Conservation (phyloP, 2,888 invertebrate species). For the Oligia strigilis region DNA sequence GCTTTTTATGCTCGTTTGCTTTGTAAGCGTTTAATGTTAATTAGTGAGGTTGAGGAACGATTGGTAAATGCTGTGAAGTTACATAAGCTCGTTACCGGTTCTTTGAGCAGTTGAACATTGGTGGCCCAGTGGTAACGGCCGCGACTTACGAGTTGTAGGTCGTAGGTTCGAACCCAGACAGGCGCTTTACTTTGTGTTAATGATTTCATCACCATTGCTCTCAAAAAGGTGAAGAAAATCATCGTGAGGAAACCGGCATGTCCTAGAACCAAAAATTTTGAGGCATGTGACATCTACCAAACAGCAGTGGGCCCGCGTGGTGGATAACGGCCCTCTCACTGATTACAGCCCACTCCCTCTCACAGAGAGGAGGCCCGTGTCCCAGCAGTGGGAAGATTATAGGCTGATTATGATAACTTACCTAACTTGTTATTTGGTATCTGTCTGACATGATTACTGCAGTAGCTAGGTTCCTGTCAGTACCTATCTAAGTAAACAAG, state of each 20-base stretch:
- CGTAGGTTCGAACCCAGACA: neutral
- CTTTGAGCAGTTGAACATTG: neutral
- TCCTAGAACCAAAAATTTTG: neutral
- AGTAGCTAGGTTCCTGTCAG: neutral
- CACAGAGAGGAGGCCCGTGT: no score
- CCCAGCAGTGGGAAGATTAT: no score
- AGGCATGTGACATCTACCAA: neutral
- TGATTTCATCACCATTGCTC: no score
- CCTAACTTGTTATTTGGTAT: neutral
- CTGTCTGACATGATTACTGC: neutral
- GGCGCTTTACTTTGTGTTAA: neutral
- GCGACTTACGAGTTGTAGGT: neutral
- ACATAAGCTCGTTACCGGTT: neutral
- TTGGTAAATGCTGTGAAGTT: constrained; percentile 9
- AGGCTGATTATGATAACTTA: neutral
- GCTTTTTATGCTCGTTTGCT: constrained; percentile 38
- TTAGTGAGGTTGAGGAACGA: constrained; percentile 10
- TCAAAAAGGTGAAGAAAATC: neutral
- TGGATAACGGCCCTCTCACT: neutral
- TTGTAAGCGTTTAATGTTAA: constrained; percentile 36
- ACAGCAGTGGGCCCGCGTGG: no score
- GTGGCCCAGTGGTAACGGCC: neutral
- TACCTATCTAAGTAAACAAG: neutral
- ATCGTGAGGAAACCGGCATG: neutral
- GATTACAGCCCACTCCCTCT: neutral